phyloP scores from a whole-genome alignment of 2,113 vertebrate species.

The Scomber colias region DNA sequence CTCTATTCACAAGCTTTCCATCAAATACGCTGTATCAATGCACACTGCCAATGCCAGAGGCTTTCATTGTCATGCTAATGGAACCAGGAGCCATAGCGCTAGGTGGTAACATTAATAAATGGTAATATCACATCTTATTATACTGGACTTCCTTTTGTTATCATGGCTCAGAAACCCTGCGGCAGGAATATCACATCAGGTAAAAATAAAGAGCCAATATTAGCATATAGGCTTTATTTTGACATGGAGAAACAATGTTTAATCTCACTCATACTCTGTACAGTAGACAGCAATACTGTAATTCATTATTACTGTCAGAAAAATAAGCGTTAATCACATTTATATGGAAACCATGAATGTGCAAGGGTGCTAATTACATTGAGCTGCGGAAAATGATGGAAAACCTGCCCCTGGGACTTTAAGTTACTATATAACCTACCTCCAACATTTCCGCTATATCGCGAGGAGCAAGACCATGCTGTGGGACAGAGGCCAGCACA shows the following conservation, averaged over 20 bases:
- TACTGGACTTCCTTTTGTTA: constrained; percentile 72
- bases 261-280: constrained; percentile 55
- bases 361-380: constrained; percentile 47
- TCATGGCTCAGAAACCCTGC: constrained; percentile 50
- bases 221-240: constrained; percentile 54
- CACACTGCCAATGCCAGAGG: constrained; percentile 71
- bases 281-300: constrained; percentile 49
- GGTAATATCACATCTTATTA: constrained; percentile 81
- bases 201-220: constrained; percentile 63
- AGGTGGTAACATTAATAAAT: constrained; percentile 78
- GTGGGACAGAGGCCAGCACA: constrained; percentile 73
- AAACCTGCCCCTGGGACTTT: constrained; percentile 56
- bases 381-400: constrained; percentile 53
- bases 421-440: constrained; percentile 79
- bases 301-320: constrained; percentile 45
- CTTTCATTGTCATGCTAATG: constrained; percentile 85
- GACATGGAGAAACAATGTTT: constrained; percentile 64
- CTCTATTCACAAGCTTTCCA: constrained; percentile 71
- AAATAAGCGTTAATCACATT: constrained; percentile 62
- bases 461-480: constrained; percentile 82
- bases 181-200: constrained; percentile 66
- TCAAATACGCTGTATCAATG: constrained; percentile 67
- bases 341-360: constrained; percentile 59
- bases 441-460: constrained; percentile 85
- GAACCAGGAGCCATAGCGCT: constrained; percentile 57